Evolutionary conservation across 2,113 vertebrate genomes (phyloP), one percentile per base, ranked within the genome.

Genomic region (Ammodramus savannarum): DNA sequence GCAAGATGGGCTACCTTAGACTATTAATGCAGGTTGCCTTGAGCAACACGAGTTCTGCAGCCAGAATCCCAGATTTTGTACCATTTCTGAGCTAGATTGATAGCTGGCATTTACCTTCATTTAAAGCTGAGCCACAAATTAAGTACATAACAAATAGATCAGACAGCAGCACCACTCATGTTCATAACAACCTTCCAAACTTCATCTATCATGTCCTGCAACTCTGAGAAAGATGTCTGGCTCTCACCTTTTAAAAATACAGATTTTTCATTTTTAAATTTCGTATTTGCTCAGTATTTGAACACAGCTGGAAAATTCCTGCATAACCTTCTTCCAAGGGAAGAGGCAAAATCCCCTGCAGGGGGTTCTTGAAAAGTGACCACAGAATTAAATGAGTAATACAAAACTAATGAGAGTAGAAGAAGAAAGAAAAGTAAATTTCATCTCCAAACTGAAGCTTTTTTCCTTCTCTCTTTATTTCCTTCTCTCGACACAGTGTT

Each of bases 111-210:
- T 92, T 69, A 87, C 34, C 34, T 87, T 85, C 55, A 55, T 87
- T 85, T 87, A 80, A 87, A 92, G 13, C 20, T 87, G 83, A 85
- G 54, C 51, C 85, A 78, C 75, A 95, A 96, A 89, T 73, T 89
- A 95, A 87, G 39, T 85, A 69, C 39, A 31, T 89, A 96, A 46
- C 61, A 85, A 94, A 93, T 16, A 91, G 58, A 87, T 76, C 78
- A 78, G 46, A 55, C 29, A 77, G 85, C 59, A 71, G 71, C 80
- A 63, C 43, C 22, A 83, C 43, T 94, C 46, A 36, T 20, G 11
- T 32, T 85, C 1, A 1, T 67, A 89, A 85, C 63, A 77, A 57
- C 74, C 78, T 91, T 80, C 81, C 59, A 79, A 80, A 87, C 78
- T 83, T 77, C 81, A 95, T 77, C 55, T 59, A 76, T 89, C 51